Conservation (phyloP, 1,140 invertebrate species). For the Samia ricini region DNA sequence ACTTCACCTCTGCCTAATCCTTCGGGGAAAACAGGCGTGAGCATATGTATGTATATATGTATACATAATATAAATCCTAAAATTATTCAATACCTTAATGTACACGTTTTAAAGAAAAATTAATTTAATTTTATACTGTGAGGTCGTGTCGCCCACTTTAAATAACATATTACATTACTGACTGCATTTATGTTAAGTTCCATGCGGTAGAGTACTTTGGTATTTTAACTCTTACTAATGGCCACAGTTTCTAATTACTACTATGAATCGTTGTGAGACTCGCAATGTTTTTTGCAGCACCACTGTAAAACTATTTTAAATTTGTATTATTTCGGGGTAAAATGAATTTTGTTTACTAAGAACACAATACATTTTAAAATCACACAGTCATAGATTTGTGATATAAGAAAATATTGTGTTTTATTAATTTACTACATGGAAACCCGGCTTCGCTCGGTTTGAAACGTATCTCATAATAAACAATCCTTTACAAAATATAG, state of each 20-base stretch:
- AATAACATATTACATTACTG: not conserved
- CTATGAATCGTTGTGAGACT: constrained; percentile 1
- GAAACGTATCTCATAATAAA: too few relatives aligned
- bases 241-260: constrained; percentile 18
- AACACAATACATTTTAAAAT: not conserved
- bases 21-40: too few relatives aligned
- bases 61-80: too few relatives aligned
- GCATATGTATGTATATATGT: too few relatives aligned
- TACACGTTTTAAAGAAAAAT: too few relatives aligned
- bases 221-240: constrained; percentile 32
- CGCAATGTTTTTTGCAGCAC: not conserved
- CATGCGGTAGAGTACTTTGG: constrained; percentile 17
- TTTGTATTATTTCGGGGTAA: not conserved
- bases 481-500: too few relatives aligned
- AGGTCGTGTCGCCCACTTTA: not conserved
- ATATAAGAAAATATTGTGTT: not conserved
- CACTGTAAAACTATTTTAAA: not conserved
- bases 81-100: too few relatives aligned
- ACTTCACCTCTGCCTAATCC: too few relatives aligned
- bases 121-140: not conserved
- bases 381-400: not conserved
- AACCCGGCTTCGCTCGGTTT: too few relatives aligned
- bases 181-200: constrained; percentile 21
- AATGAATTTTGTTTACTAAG: not conserved
- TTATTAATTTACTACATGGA: too few relatives aligned